Percentiles rank a stretch among this genome's conserved stretches.
Conservation (phyloP, 1,140 invertebrate species). For the Bilobella aurantiaca region DNA sequence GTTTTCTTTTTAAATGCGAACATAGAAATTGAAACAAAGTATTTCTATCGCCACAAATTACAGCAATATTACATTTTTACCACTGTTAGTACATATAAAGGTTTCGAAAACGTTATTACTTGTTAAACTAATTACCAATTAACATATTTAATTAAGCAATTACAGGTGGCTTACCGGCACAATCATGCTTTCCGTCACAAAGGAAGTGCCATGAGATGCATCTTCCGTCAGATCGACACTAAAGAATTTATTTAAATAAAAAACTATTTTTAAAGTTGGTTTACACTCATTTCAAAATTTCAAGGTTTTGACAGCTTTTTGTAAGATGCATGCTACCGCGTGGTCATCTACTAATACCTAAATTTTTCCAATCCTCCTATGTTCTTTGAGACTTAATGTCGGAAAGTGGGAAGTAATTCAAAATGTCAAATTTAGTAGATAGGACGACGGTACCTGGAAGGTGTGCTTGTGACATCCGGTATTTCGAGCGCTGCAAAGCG, state of each 20-base stretch:
- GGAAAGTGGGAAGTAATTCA: too few relatives aligned
- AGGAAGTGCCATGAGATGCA: slow-evolving; percentile 42
- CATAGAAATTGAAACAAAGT: too few relatives aligned
- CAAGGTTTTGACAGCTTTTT: too few relatives aligned
- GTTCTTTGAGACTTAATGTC: too few relatives aligned
- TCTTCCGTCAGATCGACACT: slow-evolving; percentile 40
- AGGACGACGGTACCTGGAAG: slow-evolving; percentile 74
- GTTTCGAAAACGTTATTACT: neutral
- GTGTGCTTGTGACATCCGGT: slow-evolving; percentile 69
- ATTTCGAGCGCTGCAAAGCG: slow-evolving; percentile 55
- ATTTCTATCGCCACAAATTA: too few relatives aligned
- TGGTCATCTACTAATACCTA: too few relatives aligned
- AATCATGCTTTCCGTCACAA: slow-evolving; percentile 39
- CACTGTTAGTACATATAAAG: too few relatives aligned
- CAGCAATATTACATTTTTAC: too few relatives aligned
- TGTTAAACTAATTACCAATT: neutral
- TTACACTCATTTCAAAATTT: neutral
- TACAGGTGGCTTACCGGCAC: slow-evolving; percentile 39
- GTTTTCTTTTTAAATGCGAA: neutral
- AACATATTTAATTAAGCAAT: too few relatives aligned
- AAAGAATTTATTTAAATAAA: slow-evolving; percentile 1
- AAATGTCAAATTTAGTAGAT: too few relatives aligned
- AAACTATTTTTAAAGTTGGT: neutral
- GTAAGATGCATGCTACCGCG: too few relatives aligned
- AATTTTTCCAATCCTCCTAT: too few relatives aligned